Evolutionary conservation across 1,140 invertebrate genomes (phyloP).

Genomic region (Meloidogyne chitwoodi): DNA sequence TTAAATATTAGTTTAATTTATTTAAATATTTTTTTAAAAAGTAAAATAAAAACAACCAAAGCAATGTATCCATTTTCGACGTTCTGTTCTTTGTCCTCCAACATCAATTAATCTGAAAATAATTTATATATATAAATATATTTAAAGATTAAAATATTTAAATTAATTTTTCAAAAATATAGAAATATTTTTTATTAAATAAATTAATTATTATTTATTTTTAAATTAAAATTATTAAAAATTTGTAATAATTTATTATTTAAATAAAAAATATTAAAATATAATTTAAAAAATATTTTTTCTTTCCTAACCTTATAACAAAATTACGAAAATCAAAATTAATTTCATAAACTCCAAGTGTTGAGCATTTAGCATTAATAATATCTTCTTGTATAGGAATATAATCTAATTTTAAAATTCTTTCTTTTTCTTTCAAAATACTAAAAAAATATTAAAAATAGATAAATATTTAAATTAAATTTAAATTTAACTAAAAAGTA

Average conservation of each 20-base stretch:
- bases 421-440: background rate
- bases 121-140: too few relatives aligned
- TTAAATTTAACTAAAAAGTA: background rate
- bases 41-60: constrained; percentile 93
- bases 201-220: too few relatives aligned
- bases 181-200: too few relatives aligned
- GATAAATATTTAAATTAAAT: background rate
- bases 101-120: constrained; percentile 64
- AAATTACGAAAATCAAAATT: background rate
- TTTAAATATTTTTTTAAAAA: too few relatives aligned
- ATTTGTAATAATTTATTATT: too few relatives aligned
- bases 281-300: background rate
- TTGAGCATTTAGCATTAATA: background rate
- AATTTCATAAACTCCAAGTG: background rate
- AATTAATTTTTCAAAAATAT: too few relatives aligned
- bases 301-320: background rate
- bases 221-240: too few relatives aligned
- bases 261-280: too few relatives aligned
- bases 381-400: background rate
- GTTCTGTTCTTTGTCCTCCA: constrained; percentile 65
- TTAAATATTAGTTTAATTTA: background rate
- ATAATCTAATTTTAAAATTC: background rate
- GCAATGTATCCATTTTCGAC: constrained; percentile 75
- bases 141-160: too few relatives aligned
- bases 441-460: background rate